Evolutionary conservation across 2,888 invertebrate genomes (phyloP).

Genomic region (Plutella xylostella): DNA sequence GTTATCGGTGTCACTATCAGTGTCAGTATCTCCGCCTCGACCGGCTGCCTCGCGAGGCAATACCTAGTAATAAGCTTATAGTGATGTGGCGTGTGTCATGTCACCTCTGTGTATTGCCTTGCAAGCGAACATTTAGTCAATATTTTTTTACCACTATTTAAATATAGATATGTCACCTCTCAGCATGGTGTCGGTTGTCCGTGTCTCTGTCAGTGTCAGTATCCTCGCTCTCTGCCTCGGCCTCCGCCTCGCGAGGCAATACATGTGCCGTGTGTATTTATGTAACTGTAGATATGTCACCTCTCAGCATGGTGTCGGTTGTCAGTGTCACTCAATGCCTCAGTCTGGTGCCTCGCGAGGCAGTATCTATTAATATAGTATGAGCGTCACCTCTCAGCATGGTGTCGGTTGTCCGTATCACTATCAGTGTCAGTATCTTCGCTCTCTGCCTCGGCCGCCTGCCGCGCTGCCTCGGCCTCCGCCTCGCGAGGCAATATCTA

Average conservation of each 20-base stretch:
- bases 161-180: no score
- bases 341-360: no score
- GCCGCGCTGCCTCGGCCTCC: conserved; percentile 36
- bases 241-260: background rate
- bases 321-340: background rate
- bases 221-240: conserved; percentile 24
- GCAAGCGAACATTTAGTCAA: no score
- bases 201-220: conserved; percentile 75
- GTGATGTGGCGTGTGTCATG: no score
- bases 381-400: conserved; percentile 19
- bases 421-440: conserved; percentile 69
- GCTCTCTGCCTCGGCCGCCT: background rate
- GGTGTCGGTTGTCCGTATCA: conserved; percentile 74
- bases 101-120: no score
- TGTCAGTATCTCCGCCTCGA: conserved; percentile 62
- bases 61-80: no score
- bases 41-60: no score
- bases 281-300: background rate
- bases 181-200: conserved; percentile 67
- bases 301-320: background rate
- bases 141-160: no score
- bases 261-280: no score
- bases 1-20: conserved; percentile 75
- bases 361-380: background rate
- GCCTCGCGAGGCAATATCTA: no score